phyloP scores from a whole-genome alignment of 2,113 vertebrate genomes.

The Zapornia atra region DNA sequence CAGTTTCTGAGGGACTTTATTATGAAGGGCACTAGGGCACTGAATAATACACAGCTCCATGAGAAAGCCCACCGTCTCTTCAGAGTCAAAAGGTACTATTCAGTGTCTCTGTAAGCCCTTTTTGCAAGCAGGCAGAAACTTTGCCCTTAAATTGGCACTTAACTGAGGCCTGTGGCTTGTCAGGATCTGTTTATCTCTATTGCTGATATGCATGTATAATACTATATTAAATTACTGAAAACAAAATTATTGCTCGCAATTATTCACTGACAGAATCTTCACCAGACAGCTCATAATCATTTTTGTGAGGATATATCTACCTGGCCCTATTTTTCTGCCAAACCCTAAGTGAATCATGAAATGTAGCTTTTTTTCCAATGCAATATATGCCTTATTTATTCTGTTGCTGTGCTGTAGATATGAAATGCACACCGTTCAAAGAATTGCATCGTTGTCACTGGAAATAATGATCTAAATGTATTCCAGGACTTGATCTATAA shows the following conservation, averaged over 20 bases:
- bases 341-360: not conserved
- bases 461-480: slow-evolving; percentile 33
- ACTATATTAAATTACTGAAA: not conserved
- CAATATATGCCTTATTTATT: slow-evolving; percentile 6
- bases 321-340: not conserved
- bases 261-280: not conserved
- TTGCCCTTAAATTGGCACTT: not conserved
- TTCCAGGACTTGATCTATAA: slow-evolving; percentile 25
- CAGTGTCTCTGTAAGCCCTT: not conserved
- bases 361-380: not conserved
- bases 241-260: not conserved
- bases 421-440: not conserved
- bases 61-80: not conserved
- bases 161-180: not conserved
- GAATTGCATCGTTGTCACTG: not conserved
- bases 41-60: not conserved
- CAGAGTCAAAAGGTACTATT: not conserved
- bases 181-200: not conserved
- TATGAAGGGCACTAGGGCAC: not conserved
- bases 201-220: not conserved
- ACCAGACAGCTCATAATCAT: not conserved
- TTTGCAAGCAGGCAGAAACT: not conserved
- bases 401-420: not conserved
- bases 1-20: not conserved
- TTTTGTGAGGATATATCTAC: not conserved